Conservation (phyloP, 2,888 invertebrate genomes). For the Linnaemya tessellans region DNA sequence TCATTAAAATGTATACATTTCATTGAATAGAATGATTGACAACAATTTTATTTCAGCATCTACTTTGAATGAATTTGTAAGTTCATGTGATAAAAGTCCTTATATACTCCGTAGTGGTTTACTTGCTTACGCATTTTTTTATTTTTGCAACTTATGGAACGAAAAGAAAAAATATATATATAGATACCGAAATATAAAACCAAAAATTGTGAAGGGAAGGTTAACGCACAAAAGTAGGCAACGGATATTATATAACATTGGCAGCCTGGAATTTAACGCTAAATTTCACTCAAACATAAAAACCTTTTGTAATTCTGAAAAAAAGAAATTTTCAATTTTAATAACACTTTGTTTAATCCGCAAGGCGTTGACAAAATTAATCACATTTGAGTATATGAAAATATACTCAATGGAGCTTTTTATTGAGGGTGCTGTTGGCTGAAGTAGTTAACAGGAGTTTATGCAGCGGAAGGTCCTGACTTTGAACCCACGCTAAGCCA, state of each 20-base stretch:
- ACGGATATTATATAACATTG: neutral
- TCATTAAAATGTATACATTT: conserved; percentile 80
- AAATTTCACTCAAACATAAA: neutral
- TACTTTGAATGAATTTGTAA: conserved; percentile 17
- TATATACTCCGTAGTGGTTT: conserved; percentile 11
- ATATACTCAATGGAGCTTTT: no score
- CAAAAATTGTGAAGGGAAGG: conserved; percentile 9
- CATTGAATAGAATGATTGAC: conserved; percentile 75
- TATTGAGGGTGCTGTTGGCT: no score
- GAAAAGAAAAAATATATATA: neutral
- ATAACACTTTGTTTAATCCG: no score
- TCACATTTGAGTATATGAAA: no score
- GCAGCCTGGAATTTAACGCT: no score
- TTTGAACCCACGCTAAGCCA: no score
- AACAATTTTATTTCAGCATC: conserved; percentile 60
- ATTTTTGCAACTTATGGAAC: conserved; percentile 34
- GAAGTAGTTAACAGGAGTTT: no score
- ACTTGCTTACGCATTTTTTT: conserved; percentile 51
- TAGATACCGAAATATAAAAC: neutral
- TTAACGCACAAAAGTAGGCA: neutral
- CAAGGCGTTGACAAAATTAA: no score
- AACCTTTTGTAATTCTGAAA: no score
- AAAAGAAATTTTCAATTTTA: no score
- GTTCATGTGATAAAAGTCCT: conserved; percentile 16
- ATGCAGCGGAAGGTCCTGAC: no score